Base-by-base conservation (phyloP, 2,888 invertebrate species). In the Lycaena phlaeas region DNA sequence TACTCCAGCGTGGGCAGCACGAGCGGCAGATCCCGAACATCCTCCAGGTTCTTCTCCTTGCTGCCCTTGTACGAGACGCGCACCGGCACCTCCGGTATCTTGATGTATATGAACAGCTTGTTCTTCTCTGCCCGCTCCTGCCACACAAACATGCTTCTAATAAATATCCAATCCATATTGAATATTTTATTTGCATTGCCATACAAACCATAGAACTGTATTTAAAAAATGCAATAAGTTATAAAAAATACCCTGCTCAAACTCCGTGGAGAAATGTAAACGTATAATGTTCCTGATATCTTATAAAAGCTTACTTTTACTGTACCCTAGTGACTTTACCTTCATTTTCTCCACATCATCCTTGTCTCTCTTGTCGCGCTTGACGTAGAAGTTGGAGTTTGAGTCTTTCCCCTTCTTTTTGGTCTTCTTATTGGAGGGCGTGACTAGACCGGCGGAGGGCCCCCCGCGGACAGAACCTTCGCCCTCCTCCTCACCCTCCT, bases 271-370 rank as follows among this genome's bases (percentile, higher is more conserved):
- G n/a, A n/a, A n/a, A n/a, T n/a, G n/a, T n/a, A n/a, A n/a, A n/a
- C n/a, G n/a, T n/a, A n/a, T n/a, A n/a, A n/a, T n/a, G n/a, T n/a
- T n/a, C n/a, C n/a, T n/a, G n/a, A n/a, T n/a, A n/a, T n/a, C n/a
- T n/a, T n/a, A n/a, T n/a, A n/a, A n/a, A n/a, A n/a, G n/a, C n/a
- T n/a, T n/a, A n/a, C n/a, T n/a, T n/a, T n/a, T n/a, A n/a, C n/a
- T n/a, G n/a, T n/a, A n/a, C n/a, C n/a, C n/a, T n/a, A n/a, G n/a
- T n/a, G n/a, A 18, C 18, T 18, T n/a, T n/a, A 90, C 92, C 88
- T 96, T 96, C 96, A 97, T 97, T 70, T 95, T 97, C 70, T 98
- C 98, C 0, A 98, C 97, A 63, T 98, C 98, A 66, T 97, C 96
- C 37, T 84, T 82, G 29, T 97, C 95, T 57, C 91, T 92, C 59